Evolutionary conservation across 2,113 vertebrate genomes (phyloP), one percentile per base, ranked within the genome.

Genomic region (Rousettus leschenaultii): DNA sequence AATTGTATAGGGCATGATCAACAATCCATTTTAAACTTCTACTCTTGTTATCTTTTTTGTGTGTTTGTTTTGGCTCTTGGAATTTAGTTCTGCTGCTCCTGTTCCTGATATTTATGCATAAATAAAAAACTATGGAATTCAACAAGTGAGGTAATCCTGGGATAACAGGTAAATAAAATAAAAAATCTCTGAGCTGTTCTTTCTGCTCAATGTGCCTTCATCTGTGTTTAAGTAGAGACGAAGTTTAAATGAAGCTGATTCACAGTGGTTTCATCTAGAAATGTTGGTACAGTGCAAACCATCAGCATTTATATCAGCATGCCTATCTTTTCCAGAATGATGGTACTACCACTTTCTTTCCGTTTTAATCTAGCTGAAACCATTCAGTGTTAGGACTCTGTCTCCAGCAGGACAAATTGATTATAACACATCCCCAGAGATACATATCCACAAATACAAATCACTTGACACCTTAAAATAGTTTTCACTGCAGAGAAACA

Each of bases 41-140:
- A 10, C 10, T 66, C 2, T 80, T 57, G 48, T 71, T 77, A 21
- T 65, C 26, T 80, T 86, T 48, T 89, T 40, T 70, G 40, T 45
- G 15, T 15, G 14, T 51, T 48, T 51, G 51, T 51, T 51, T 51
- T 51, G 59, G 9, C 8, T 80, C 7, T 73, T 92, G 45, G 15
- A 63, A 71, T 92, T 53, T 77, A 79, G 33, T 16, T 84, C 19
- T 40, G 3, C 68, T 83, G 0, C 48, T 66, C n/a, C 33, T 86
- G 22, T 53, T 22, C n/a, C 18, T 92, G 16, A 83, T 8, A 92
- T 73, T 95, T 40, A 22, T 35, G 10, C 12, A 88, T 86, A 89
- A 92, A 86, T 78, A 45, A 78, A 78, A 86, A 90, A 86, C 15
- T n/a, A 48, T n/a, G 26, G 45, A 70, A 90, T 61, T 95, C 19